Conservation (phyloP, 2,888 invertebrate species). For the Glaucopsyche alexis region DNA sequence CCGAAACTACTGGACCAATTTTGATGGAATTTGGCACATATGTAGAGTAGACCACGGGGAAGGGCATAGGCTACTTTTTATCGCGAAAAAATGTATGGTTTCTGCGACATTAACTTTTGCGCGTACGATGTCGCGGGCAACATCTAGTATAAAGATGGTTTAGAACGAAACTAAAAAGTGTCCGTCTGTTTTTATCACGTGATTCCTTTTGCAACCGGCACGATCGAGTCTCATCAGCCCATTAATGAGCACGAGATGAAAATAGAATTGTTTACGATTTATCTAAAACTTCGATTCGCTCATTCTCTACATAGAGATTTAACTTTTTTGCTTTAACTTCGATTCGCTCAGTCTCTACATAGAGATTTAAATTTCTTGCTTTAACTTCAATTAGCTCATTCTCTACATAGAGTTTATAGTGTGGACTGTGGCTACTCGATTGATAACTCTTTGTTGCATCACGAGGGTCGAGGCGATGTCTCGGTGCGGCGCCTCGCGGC, state of each 20-base stretch:
- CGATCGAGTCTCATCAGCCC: slow-evolving; percentile 7
- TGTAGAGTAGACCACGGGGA: too few species aligned
- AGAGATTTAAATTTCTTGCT: not conserved
- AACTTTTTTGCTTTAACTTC: too few species aligned
- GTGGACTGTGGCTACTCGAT: slow-evolving; percentile 43
- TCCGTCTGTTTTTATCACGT: not conserved
- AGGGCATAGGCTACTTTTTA: too few species aligned
- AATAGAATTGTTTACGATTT: slow-evolving; percentile 8
- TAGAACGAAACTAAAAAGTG: not conserved
- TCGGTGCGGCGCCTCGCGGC: slow-evolving; percentile 43
- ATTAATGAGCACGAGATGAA: slow-evolving; percentile 1
- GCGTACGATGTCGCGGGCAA: too few species aligned
- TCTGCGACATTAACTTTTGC: too few species aligned
- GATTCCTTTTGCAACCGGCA: slow-evolving; percentile 9
- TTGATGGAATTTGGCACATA: too few species aligned
- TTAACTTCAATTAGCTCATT: not conserved
- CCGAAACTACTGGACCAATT: too few species aligned
- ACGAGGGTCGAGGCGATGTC: slow-evolving; percentile 42
- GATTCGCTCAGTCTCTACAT: not conserved
- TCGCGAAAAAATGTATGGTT: too few species aligned
- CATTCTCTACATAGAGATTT: not conserved
- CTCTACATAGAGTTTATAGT: too few species aligned
- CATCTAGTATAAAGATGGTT: not conserved
- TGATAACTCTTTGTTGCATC: slow-evolving; percentile 61
- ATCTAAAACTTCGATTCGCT: not conserved